Conservation (phyloP, 2,113 vertebrate species). For the Ornithorhynchus anatinus region DNA sequence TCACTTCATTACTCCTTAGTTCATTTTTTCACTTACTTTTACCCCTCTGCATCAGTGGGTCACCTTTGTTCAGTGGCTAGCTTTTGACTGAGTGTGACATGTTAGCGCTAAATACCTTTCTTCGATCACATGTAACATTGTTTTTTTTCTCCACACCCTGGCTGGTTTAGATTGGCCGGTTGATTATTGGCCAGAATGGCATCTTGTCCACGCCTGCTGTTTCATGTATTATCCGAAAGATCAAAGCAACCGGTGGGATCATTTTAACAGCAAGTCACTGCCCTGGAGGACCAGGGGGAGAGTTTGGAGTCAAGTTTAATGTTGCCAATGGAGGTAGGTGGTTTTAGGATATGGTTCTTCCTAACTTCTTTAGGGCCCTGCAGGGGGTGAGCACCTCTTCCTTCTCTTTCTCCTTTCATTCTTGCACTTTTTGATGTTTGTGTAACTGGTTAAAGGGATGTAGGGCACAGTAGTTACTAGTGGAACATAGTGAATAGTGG, state of each 20-base stretch:
- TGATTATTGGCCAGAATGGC: conserved; percentile 96
- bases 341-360: not conserved
- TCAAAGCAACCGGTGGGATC: conserved; percentile 97
- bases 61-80: not conserved
- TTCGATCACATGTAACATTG: not conserved
- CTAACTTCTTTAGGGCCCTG: no score
- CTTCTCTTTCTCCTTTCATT: no score
- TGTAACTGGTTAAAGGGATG: no score
- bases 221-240: conserved; percentile 97
- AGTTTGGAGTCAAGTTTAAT: conserved; percentile 98
- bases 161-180: conserved; percentile 85
- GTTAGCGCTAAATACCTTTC: not conserved
- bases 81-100: not conserved
- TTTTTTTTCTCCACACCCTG: not conserved
- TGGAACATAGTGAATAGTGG: no score
- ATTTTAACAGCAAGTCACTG: conserved; percentile 96
- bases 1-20: no score
- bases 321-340: conserved; percentile 93
- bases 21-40: no score
- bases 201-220: conserved; percentile 96
- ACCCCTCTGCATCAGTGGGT: no score
- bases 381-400: no score
- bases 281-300: conserved; percentile 92
- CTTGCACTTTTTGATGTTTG: no score
- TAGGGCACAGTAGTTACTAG: no score